Conservation (phyloP, 2,888 invertebrate genomes). For the Vannuccia rotundouncinata region DNA sequence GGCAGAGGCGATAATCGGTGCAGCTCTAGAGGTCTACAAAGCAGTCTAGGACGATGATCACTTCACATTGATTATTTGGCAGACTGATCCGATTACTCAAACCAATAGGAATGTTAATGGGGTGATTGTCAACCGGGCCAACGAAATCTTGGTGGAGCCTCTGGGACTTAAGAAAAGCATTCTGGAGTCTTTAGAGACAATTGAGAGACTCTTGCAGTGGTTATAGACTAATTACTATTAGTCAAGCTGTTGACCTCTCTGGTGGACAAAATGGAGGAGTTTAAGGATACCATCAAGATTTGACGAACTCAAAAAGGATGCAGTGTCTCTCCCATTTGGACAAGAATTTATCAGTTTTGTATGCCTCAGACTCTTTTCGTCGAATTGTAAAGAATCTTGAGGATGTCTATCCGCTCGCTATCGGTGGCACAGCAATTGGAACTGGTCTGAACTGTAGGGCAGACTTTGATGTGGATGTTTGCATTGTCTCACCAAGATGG, state of each 20-base stretch:
- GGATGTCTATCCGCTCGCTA: slow-evolving; percentile 76
- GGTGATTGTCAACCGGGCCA: slow-evolving; percentile 78
- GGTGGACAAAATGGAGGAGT: slow-evolving; percentile 71
- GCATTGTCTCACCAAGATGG: slow-evolving; percentile 65
- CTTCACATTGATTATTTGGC: slow-evolving; percentile 97
- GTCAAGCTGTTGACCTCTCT: slow-evolving; percentile 68
- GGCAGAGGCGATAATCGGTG: slow-evolving; percentile 23
- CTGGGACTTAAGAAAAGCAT: slow-evolving; percentile 88
- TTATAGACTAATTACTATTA: too few relatives aligned
- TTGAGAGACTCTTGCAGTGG: slow-evolving; percentile 73
- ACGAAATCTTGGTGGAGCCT: slow-evolving; percentile 76
- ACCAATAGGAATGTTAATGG: slow-evolving; percentile 99
- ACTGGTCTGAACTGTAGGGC: slow-evolving; percentile 89
- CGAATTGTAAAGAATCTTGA: slow-evolving; percentile 74
- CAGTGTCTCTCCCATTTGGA: slow-evolving; percentile 85
- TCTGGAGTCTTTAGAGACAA: slow-evolving; percentile 82
- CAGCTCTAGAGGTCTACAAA: slow-evolving; percentile 64
- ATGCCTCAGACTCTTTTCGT: slow-evolving; percentile 73
- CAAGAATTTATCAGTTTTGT: slow-evolving; percentile 94
- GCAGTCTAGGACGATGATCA: slow-evolving; percentile 85
- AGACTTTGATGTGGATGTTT: slow-evolving; percentile 90
- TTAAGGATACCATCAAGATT: slow-evolving; percentile 84
- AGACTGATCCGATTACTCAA: slow-evolving; percentile 98
- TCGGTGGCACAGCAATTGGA: slow-evolving; percentile 87
- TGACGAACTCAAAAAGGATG: slow-evolving; percentile 79